Evolutionary conservation across 2,797 vertebrate species (phyloP).

Genomic region (Manis pentadactyla): DNA sequence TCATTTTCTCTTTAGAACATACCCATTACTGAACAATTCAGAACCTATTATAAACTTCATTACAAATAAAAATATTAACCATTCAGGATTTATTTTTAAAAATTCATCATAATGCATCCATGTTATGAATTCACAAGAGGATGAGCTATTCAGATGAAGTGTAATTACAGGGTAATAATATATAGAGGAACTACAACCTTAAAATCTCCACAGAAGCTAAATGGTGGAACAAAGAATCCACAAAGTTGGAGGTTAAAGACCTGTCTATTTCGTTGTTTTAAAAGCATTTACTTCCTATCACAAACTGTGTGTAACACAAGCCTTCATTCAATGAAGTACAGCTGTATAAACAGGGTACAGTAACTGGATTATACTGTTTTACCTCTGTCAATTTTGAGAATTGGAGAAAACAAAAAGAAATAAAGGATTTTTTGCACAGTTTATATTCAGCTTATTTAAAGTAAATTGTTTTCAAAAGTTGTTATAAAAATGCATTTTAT

Average conservation of each 20-base stretch:
- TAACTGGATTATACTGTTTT: slow-evolving; percentile 85
- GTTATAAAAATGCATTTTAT: slow-evolving; percentile 79
- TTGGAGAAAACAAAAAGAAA: slow-evolving; percentile 83
- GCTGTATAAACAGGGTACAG: slow-evolving; percentile 93
- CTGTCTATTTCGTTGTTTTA: slow-evolving; percentile 88
- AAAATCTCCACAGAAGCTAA: slow-evolving; percentile 84
- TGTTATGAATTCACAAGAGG: slow-evolving; percentile 71
- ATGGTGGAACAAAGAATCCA: slow-evolving; percentile 83
- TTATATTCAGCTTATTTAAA: slow-evolving; percentile 78
- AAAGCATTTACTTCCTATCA: slow-evolving; percentile 91
- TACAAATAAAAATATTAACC: neutral
- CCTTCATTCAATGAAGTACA: slow-evolving; percentile 87
- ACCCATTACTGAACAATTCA: neutral
- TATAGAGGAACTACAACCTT: slow-evolving; percentile 76
- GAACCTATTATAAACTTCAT: neutral
- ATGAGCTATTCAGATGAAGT: slow-evolving; percentile 78
- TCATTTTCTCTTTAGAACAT: neutral
- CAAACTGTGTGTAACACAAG: slow-evolving; percentile 89
- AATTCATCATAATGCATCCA: slow-evolving; percentile 40
- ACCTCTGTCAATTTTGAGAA: slow-evolving; percentile 82
- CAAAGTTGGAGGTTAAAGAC: slow-evolving; percentile 88
- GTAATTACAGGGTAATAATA: slow-evolving; percentile 75
- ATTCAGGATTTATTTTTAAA: slow-evolving; percentile 13
- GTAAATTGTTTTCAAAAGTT: slow-evolving; percentile 83
- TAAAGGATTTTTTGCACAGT: slow-evolving; percentile 82